phyloP scores from a whole-genome alignment of 2,888 invertebrate species.

The Drosophila birchii region DNA sequence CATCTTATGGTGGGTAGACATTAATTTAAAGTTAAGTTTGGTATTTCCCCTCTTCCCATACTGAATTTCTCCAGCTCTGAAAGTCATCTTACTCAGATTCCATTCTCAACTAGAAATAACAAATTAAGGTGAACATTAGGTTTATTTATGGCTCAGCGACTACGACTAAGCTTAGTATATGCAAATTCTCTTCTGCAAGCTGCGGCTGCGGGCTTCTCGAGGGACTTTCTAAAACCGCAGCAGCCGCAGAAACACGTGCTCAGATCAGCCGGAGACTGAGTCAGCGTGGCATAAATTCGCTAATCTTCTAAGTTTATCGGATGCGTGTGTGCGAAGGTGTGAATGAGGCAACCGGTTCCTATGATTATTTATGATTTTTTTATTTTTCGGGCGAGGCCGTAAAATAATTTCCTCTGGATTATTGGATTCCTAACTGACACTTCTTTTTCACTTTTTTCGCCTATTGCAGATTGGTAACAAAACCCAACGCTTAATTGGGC shows the following conservation, averaged over 20 bases:
- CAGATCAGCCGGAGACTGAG: slow-evolving; percentile 27
- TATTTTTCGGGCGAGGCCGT: slow-evolving; percentile 22
- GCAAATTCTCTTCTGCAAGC: slow-evolving; percentile 51
- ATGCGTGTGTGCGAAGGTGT: slow-evolving; percentile 45
- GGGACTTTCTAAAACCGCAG: slow-evolving; percentile 76
- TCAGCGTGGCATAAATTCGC: slow-evolving; percentile 44
- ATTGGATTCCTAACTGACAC: slow-evolving; percentile 9
- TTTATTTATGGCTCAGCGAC: slow-evolving; percentile 50
- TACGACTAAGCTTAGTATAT: slow-evolving; percentile 21
- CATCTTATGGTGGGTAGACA: neutral
- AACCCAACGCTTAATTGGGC: slow-evolving; percentile 61
- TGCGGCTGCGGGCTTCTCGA: slow-evolving; percentile 37
- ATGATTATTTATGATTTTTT: slow-evolving; percentile 27
- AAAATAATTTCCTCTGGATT: slow-evolving; percentile 17
- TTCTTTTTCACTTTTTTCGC: slow-evolving; percentile 29
- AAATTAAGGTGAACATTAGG: slow-evolving; percentile 35
- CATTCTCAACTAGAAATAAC: slow-evolving; percentile 17
- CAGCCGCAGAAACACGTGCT: slow-evolving; percentile 59
- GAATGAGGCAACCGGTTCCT: slow-evolving; percentile 57
- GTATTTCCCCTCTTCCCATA: slow-evolving; percentile 1
- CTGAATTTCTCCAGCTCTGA: slow-evolving; percentile 3
- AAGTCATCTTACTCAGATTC: slow-evolving; percentile 26
- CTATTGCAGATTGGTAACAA: slow-evolving; percentile 58
- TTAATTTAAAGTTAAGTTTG: neutral
- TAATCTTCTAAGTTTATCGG: slow-evolving; percentile 38